Conservation (phyloP, 1,140 invertebrate species). For the Drosophila azteca region DNA sequence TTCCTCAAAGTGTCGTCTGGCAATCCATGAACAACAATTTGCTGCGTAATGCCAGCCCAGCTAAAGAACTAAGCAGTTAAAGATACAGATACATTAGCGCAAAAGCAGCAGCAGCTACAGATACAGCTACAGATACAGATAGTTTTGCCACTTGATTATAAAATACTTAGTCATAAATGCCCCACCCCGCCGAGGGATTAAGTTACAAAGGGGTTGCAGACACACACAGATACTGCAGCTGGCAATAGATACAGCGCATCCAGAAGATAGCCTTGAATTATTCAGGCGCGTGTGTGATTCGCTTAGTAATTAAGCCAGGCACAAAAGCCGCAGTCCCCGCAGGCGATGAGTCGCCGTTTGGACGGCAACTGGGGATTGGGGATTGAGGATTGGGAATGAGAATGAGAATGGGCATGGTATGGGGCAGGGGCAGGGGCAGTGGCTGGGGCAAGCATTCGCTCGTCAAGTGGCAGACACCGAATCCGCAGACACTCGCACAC, state of each 20-base stretch:
- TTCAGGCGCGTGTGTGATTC: constrained; percentile 80
- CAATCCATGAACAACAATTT: too few species aligned
- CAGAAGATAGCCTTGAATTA: constrained; percentile 79
- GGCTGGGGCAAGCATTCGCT: constrained; percentile 30
- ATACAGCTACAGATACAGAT: constrained; percentile 38
- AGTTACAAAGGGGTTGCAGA: constrained; percentile 33
- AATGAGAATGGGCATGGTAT: too few species aligned
- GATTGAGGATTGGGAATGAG: constrained; percentile 9
- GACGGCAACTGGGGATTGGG: constrained; percentile 25
- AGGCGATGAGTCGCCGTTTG: constrained; percentile 64
- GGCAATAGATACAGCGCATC: constrained; percentile 63
- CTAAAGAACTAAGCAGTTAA: too few species aligned
- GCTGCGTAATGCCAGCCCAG: too few species aligned
- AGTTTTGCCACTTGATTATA: constrained; percentile 72
- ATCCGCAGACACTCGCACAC: constrained; percentile 62
- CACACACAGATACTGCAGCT: constrained; percentile 35
- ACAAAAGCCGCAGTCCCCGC: constrained; percentile 68
- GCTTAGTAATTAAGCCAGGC: constrained; percentile 79
- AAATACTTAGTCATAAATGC: constrained; percentile 69
- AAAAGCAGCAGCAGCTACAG: too few species aligned
- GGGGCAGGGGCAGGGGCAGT: constrained; percentile 10
- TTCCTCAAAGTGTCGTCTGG: too few species aligned
- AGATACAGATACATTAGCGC: background rate
- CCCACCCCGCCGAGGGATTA: constrained; percentile 35
- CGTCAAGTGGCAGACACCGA: constrained; percentile 75